Evolutionary conservation across 1,140 invertebrate genomes (phyloP).

Genomic region (Aporrectodea caliginosa): DNA sequence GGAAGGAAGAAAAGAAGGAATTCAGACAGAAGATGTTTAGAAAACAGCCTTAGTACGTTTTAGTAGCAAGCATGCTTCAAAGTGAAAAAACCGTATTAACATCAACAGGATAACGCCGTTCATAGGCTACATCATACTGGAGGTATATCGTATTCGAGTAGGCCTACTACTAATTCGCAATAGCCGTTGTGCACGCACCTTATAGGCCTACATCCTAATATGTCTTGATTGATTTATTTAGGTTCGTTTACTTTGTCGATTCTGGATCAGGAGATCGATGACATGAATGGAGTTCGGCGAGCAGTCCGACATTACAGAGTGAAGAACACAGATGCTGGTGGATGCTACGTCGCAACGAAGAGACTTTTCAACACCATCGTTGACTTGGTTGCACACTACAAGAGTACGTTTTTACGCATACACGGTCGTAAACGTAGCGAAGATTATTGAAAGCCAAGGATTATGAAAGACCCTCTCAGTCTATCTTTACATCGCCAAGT

Average conservation of each 20-base stretch:
- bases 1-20: no score
- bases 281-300: conserved; percentile 81
- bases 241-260: not conserved
- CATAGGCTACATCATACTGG: no score
- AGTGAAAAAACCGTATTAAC: no score
- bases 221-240: not conserved
- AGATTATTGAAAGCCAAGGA: no score
- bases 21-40: no score
- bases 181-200: not conserved
- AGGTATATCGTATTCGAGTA: no score
- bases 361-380: conserved; percentile 92
- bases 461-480: no score
- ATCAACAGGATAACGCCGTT: not conserved
- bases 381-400: conserved; percentile 96
- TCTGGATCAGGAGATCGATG: conserved; percentile 45
- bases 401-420: no score
- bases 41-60: no score
- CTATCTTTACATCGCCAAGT: no score
- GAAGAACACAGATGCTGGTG: conserved; percentile 93
- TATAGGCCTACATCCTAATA: not conserved
- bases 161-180: not conserved
- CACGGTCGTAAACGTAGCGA: no score
- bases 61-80: no score
- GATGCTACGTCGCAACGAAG: conserved; percentile 87
- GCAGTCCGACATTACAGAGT: conserved; percentile 89